phyloP scores from a whole-genome alignment of 2,113 vertebrate species.

The Centropristis striata region DNA sequence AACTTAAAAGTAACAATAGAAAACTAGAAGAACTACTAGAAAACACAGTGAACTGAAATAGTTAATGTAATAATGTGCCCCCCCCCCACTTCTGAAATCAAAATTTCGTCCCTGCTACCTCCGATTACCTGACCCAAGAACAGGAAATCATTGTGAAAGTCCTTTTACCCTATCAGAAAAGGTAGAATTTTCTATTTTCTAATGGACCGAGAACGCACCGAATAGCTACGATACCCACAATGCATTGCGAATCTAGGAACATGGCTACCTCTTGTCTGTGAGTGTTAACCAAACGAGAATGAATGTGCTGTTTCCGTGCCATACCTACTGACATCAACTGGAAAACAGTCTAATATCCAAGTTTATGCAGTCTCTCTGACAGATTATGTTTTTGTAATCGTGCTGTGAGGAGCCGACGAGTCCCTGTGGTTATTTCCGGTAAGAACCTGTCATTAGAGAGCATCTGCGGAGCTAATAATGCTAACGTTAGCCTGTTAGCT shows the following conservation, averaged over 20 bases:
- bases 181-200: background rate
- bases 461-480: conserved; percentile 1
- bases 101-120: too few species aligned
- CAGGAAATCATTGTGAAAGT: background rate
- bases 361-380: background rate
- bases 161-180: background rate
- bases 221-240: conserved; percentile 47
- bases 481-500: conserved; percentile 31
- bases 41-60: too few species aligned
- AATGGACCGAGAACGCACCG: background rate
- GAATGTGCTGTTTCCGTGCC: conserved; percentile 7
- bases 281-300: conserved; percentile 35
- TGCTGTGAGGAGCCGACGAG: conserved; percentile 20
- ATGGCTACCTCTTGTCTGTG: conserved; percentile 56
- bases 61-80: too few species aligned
- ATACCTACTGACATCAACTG: background rate
- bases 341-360: background rate
- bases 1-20: too few species aligned
- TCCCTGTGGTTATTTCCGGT: conserved; percentile 49
- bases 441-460: conserved; percentile 41
- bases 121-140: too few species aligned
- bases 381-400: conserved; percentile 25
- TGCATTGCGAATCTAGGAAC: conserved; percentile 54
- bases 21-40: too few species aligned
- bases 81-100: too few species aligned